Base-by-base conservation (phyloP, 2,113 vertebrate genomes). In the Gnathonemus echidnorhynchus region DNA sequence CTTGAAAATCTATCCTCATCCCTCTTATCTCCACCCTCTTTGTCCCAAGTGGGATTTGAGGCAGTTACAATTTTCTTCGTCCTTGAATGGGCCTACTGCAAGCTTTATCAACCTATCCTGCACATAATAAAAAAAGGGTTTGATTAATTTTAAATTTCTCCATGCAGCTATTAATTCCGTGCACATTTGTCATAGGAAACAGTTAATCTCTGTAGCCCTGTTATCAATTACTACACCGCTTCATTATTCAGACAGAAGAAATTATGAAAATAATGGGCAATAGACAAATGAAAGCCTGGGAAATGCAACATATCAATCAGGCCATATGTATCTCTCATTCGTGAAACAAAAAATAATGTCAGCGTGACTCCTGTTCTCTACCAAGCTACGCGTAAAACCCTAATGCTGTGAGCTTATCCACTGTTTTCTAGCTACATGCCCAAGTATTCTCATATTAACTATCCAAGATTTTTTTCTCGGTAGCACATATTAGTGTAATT, bases 41-140 rank as follows among this genome's bases (percentile, higher is more conserved):
- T 53, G 49, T 87, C 86, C 86, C 86, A 87, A 53, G 86, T 87
- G 86, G 86, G 86, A 87, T 87, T 87, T 87, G 50, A 87, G 50
- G 50, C 49, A 31, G 48, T 39, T 35, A 87, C 48, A 87, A 87
- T 87, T 87, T 87, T 87, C 86, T 87, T 87, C 50, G 86, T 87
- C 86, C 86, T 87, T 87, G 86, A 53, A 87, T 56, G 50, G 50
- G 86, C 49, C 48, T 87, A 50, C 50, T 31, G 49, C 86, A 53
- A 35, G 50, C 56, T 87, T 87, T 87, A 87, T 87, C 86, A 87
- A 87, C 31, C 15, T 56, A 35, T 87, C 86, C 86, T n/a, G 31
- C 49, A 39, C 50, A 56, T 87, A 53, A 87, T 35, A 35, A 53
- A 87, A 87, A 53, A 70, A 70, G 13, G 86, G 49, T 48, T 35